A percentile compares a stretch with the other conserved stretches of the same genome.
Evolutionary conservation across 2,888 invertebrate species (phyloP).

Genomic region (Metacarcinus magister): DNA sequence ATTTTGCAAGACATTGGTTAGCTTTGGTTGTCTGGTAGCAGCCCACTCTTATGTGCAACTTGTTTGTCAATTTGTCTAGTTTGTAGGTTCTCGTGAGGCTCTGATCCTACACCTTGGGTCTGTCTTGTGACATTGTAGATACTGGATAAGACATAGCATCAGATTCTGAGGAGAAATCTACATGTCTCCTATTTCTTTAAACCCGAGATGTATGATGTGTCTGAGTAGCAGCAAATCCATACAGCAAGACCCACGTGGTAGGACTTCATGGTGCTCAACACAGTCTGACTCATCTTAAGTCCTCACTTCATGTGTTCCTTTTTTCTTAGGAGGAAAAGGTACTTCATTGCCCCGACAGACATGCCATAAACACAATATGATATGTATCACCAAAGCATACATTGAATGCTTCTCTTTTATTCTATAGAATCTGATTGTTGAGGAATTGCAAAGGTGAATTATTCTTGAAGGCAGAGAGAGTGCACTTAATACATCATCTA

Average conservation of each 20-base stretch:
- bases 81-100: neutral
- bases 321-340: too few relatives aligned
- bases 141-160: neutral
- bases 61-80: neutral
- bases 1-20: neutral
- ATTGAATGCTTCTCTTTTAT: neutral
- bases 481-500: neutral
- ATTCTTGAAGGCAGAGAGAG: neutral
- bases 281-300: neutral
- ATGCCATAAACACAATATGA: too few relatives aligned
- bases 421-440: neutral
- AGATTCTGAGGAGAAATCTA: neutral
- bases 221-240: neutral
- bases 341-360: too few relatives aligned
- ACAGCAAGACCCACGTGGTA: neutral
- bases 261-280: neutral
- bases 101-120: neutral
- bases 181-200: slow-evolving; percentile 1
- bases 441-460: neutral
- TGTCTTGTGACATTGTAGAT: neutral
- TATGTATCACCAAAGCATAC: too few relatives aligned
- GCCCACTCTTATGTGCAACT: neutral
- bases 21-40: neutral
- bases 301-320: neutral
- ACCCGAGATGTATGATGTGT: slow-evolving; percentile 5